Evolutionary conservation across 2,797 vertebrate species (phyloP).

Genomic region (Craterocephalus amniculus): DNA sequence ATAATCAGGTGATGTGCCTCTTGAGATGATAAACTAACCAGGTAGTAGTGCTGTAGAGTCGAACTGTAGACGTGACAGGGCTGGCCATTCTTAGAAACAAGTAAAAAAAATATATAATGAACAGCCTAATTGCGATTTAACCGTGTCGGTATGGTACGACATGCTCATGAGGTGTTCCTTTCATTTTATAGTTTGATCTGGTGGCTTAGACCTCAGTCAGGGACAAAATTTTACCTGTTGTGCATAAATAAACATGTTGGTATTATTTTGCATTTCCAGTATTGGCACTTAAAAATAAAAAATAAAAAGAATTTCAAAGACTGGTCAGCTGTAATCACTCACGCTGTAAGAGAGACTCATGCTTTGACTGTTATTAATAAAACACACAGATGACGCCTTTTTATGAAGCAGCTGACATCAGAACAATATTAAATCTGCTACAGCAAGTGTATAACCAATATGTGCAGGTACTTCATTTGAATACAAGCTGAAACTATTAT

Average conservation of each 20-base stretch:
- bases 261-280: slow-evolving; percentile 61
- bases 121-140: slow-evolving; percentile 34
- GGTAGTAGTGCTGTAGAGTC: slow-evolving; percentile 66
- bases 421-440: slow-evolving; percentile 60
- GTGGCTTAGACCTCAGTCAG: slow-evolving; percentile 65
- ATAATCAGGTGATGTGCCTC: slow-evolving; percentile 78
- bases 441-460: slow-evolving; percentile 55
- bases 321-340: slow-evolving; percentile 52
- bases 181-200: slow-evolving; percentile 31
- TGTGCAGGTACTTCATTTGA: slow-evolving; percentile 62
- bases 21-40: slow-evolving; percentile 67
- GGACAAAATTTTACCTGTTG: slow-evolving; percentile 61
- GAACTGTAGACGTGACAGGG: slow-evolving; percentile 59
- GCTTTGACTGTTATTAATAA: slow-evolving; percentile 75
- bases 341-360: slow-evolving; percentile 52
- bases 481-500: slow-evolving; percentile 61
- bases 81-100: slow-evolving; percentile 53
- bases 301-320: slow-evolving; percentile 50
- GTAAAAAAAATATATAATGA: slow-evolving; percentile 14
- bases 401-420: slow-evolving; percentile 60
- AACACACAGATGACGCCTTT: slow-evolving; percentile 63
- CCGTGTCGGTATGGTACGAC: slow-evolving; percentile 49
- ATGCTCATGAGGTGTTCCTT: slow-evolving; percentile 43
- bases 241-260: slow-evolving; percentile 74
- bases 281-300: slow-evolving; percentile 58